Evolutionary conservation across 2,113 vertebrate species (phyloP).

Genomic region (Perca flavescens): DNA sequence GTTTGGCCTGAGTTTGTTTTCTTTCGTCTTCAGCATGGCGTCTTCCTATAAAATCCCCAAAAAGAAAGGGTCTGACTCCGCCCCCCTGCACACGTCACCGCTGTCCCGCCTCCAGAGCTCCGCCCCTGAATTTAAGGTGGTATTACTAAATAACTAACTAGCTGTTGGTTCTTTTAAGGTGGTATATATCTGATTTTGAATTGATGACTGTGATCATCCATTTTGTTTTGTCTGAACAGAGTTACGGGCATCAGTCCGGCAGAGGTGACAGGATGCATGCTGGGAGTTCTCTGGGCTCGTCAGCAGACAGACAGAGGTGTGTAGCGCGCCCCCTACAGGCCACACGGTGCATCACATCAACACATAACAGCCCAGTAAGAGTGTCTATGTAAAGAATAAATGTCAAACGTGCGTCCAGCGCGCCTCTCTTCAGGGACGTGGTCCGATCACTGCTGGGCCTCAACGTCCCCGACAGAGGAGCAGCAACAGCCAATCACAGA

Average conservation of each 20-base stretch:
- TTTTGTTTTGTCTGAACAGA: conserved; percentile 37
- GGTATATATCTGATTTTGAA: background rate
- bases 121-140: conserved; percentile 44
- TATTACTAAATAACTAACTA: background rate
- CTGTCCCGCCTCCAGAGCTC: conserved; percentile 69
- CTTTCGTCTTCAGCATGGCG: conserved; percentile 57
- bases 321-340: background rate
- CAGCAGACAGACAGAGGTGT: conserved; percentile 33
- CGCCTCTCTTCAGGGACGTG: conserved; percentile 30
- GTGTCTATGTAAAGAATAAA: too few relatives aligned
- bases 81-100: conserved; percentile 63
- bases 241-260: conserved; percentile 20
- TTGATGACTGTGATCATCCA: too few relatives aligned
- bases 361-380: too few relatives aligned
- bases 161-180: background rate
- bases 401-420: background rate
- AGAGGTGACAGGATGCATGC: conserved; percentile 28
- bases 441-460: conserved; percentile 54
- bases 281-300: conserved; percentile 7
- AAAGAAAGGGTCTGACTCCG: conserved; percentile 65
- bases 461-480: background rate
- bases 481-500: conserved; percentile 25
- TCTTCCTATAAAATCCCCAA: conserved; percentile 76
- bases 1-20: background rate
- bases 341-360: too few relatives aligned